Evolutionary conservation across 2,888 invertebrate genomes (phyloP), one percentile per base, ranked within the genome.

Genomic region (Cryptophagus acutangulus): DNA sequence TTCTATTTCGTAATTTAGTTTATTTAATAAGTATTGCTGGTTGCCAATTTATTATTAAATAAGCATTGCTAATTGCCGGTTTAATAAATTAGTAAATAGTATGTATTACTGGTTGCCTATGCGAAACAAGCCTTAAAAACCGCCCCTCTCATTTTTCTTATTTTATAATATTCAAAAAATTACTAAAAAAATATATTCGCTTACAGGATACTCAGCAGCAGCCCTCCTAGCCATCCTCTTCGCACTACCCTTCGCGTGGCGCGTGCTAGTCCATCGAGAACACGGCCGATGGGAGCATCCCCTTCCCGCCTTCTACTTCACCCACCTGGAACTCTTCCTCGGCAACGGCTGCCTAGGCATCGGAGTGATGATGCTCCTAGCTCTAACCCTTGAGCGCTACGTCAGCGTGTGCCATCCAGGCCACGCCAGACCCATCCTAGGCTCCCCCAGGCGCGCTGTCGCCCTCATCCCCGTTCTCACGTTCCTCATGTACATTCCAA

Each of bases 311-410:
- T 79, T 81, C 59, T 85, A 82, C 60, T 78, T 80, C 53, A 78
- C 79, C 4, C 79, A 84, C 57, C 67, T 84, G 51, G 83, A 84
- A 62, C 75, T 84, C 33, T 82, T 82, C 52, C 70, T 84, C 29
- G 82, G 84, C 38, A 85, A 85, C 59, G 81, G 79, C 15, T 84
- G 82, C 57, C 67, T 82, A 46, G 82, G 84, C 24, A 78, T 82
- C n/a, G 84, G 84, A 38, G 85, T 84, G 2, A 77, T 85, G 76
- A 81, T 85, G 79, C 75, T 86, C 9, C 70, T 84, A 36, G 82
- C 83, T 6, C 71, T 86, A 52, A 85, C 85, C 12, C 74, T 84
- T 43, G 85, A 85, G 61, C 74, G 85, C 28, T 85, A 82, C 66
- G 77, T 84, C 18, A 83, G 84, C 44, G 83, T 86, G 3, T 84